phyloP scores from a whole-genome alignment of 2,888 invertebrate species.

The Reticulitermes lucifugus region DNA sequence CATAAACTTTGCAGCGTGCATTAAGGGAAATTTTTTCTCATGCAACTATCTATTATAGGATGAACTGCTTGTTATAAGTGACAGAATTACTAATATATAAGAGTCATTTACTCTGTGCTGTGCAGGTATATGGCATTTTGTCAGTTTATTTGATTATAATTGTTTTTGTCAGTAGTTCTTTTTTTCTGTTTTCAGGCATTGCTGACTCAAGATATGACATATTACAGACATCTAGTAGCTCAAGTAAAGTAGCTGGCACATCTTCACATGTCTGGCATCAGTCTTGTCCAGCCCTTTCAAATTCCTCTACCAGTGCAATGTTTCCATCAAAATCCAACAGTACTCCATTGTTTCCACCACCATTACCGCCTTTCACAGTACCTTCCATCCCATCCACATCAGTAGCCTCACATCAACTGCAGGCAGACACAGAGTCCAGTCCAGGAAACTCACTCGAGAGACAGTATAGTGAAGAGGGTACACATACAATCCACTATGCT shows the following conservation, averaged over 20 bases:
- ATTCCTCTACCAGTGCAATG: slow-evolving; percentile 52
- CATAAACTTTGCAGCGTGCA: no score
- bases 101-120: no score
- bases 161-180: background rate
- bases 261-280: slow-evolving; percentile 54
- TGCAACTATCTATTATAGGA: no score
- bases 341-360: slow-evolving; percentile 55
- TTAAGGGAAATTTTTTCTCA: no score
- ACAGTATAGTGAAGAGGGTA: slow-evolving; percentile 52
- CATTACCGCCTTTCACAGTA: slow-evolving; percentile 51
- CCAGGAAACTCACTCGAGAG: slow-evolving; percentile 50
- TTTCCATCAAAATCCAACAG: slow-evolving; percentile 54
- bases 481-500: slow-evolving; percentile 55
- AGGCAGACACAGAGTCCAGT: slow-evolving; percentile 55
- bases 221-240: slow-evolving; percentile 59
- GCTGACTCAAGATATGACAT: slow-evolving; percentile 63
- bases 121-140: no score
- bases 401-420: slow-evolving; percentile 59
- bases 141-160: no score
- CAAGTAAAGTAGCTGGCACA: slow-evolving; percentile 40
- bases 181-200: slow-evolving; percentile 56
- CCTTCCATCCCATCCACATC: slow-evolving; percentile 49
- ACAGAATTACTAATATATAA: no score
- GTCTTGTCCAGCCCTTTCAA: slow-evolving; percentile 50
- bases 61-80: no score